Evolutionary conservation across 1,140 invertebrate genomes (phyloP).

Genomic region (Sitodiplosis mosellana): DNA sequence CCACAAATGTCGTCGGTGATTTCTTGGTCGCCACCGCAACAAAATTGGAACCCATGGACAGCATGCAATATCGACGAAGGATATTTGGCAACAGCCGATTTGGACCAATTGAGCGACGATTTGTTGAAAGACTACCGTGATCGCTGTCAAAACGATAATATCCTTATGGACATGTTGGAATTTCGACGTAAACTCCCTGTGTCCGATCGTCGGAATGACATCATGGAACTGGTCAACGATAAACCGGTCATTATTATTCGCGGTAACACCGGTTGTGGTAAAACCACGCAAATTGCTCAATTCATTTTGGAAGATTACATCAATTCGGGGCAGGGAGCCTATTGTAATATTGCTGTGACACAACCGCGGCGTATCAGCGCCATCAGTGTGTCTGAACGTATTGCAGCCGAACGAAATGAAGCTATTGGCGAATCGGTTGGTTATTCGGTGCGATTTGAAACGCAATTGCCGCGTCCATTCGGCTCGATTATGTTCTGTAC

Average conservation of each 20-base stretch:
- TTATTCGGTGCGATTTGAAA: conserved; percentile 88
- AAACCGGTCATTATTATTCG: conserved; percentile 74
- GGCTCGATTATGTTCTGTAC: conserved; percentile 91
- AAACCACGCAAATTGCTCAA: conserved; percentile 78
- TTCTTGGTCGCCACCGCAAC: conserved; percentile 84
- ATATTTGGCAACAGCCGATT: conserved; percentile 52
- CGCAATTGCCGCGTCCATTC: conserved; percentile 72
- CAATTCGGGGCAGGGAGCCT: conserved; percentile 58
- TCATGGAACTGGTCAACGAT: conserved; percentile 70
- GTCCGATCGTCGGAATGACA: conserved; percentile 43
- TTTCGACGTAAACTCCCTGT: conserved; percentile 62
- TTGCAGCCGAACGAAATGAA: conserved; percentile 74
- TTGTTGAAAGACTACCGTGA: conserved; percentile 43
- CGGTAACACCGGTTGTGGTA: conserved; percentile 89
- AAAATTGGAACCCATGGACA: conserved; percentile 94
- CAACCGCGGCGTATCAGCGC: conserved; percentile 90
- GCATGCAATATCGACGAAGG: conserved; percentile 89
- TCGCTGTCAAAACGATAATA: conserved; percentile 16
- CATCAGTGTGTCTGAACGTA: conserved; percentile 80
- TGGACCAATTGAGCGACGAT: conserved; percentile 68
- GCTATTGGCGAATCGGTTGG: conserved; percentile 63
- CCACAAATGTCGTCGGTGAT: conserved; percentile 38
- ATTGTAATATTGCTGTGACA: conserved; percentile 78
- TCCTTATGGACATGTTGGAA: conserved; percentile 22
- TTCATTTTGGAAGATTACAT: conserved; percentile 93